Percentiles rank a stretch among this genome's conserved stretches.
These are phyloP conservation scores for Glossosoma conforme DNA, from an alignment of 1,140 invertebrate genomes.

Conservation along the genomic window DNA sequence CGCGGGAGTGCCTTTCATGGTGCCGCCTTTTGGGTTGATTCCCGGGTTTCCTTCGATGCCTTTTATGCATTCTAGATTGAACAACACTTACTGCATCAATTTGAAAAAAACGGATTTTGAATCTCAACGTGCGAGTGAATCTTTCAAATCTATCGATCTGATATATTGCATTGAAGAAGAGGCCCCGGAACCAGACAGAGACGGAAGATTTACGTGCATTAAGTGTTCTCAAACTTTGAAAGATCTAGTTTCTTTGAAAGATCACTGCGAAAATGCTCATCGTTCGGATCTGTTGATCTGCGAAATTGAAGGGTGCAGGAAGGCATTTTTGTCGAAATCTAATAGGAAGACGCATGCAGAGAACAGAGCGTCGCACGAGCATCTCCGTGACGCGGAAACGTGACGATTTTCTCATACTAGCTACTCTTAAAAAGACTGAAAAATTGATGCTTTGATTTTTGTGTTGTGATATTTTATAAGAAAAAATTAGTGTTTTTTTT, in stretches of 20 bases:
- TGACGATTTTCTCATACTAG: too few relatives aligned
- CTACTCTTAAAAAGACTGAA: too few relatives aligned
- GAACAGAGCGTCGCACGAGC: constrained; percentile 44
- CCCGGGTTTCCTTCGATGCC: constrained; percentile 47
- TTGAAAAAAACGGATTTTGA: constrained; percentile 35
- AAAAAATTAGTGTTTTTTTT: too few relatives aligned
- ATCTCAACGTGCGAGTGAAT: constrained; percentile 35
- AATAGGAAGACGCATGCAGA: constrained; percentile 64
- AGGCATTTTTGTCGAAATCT: constrained; percentile 66
- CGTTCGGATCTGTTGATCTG: constrained; percentile 59
- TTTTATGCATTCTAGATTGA: constrained; percentile 40
- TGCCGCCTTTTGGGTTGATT: constrained; percentile 47
- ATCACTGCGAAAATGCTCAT: constrained; percentile 61
- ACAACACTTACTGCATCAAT: constrained; percentile 30
- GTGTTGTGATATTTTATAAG: too few relatives aligned
- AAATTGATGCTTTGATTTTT: too few relatives aligned
- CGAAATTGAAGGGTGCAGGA: constrained; percentile 60
- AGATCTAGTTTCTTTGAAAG: constrained; percentile 52
- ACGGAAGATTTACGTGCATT: constrained; percentile 54
- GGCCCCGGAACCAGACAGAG: constrained; percentile 44
- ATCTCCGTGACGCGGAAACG: constrained; percentile 33
- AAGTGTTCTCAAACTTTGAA: constrained; percentile 54
- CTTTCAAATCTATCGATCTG: constrained; percentile 27
- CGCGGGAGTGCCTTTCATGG: constrained; percentile 42
- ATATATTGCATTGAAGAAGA: constrained; percentile 47